Evolutionary conservation across 1,140 invertebrate species (phyloP).

Genomic region (Mylabris phalerata): DNA sequence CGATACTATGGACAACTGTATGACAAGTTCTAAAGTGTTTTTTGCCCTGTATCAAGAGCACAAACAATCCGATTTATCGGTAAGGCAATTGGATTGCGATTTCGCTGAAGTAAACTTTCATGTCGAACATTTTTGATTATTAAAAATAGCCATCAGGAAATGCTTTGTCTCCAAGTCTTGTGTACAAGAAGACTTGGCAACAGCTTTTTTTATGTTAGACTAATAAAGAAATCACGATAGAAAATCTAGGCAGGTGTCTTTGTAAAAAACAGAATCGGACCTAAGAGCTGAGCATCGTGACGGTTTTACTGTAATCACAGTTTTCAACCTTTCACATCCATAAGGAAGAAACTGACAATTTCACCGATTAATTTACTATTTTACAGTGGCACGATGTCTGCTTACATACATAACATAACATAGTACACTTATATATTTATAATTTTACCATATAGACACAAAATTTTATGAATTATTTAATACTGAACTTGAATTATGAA

Average conservation of each 20-base stretch:
- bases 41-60: not conserved
- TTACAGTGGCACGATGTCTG: not conserved
- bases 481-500: not conserved
- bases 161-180: not conserved
- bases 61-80: not conserved
- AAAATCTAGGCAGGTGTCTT: not conserved
- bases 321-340: not conserved
- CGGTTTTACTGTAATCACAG: too few species aligned
- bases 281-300: too few species aligned
- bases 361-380: conserved; percentile 1
- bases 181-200: not conserved
- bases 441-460: conserved; percentile 1
- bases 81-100: not conserved
- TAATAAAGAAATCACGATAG: not conserved
- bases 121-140: too few species aligned
- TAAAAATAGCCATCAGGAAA: too few species aligned
- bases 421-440: too few species aligned
- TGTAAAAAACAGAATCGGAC: not conserved
- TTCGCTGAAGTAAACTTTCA: too few species aligned
- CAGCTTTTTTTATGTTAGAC: not conserved
- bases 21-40: conserved; percentile 8
- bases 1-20: conserved; percentile 24
- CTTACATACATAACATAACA: not conserved
- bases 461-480: conserved; percentile 5
- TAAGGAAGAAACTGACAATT: not conserved